Percentiles rank a stretch among this genome's conserved stretches.
phyloP scores from a whole-genome alignment of 2,113 vertebrate species.

The Toxotes chatareus region DNA sequence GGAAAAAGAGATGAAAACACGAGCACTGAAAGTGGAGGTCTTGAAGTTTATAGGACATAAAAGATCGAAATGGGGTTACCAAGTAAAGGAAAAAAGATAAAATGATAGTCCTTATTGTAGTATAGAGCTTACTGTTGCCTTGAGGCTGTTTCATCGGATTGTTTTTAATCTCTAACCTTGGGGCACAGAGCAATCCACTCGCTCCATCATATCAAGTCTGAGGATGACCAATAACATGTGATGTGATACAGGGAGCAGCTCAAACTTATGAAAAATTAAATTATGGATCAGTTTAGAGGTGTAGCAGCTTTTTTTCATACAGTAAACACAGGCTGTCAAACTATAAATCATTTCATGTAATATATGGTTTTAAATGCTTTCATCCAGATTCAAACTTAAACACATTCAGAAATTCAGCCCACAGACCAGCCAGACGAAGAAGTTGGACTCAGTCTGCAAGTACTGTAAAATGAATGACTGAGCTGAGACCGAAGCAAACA shows the following conservation, averaged over 20 bases:
- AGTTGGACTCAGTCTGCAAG: constrained; percentile 16
- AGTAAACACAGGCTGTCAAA: background rate
- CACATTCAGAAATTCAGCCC: background rate
- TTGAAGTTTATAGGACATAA: constrained; percentile 8
- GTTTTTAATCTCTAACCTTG: constrained; percentile 35
- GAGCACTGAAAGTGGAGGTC: background rate
- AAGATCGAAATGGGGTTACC: constrained; percentile 22
- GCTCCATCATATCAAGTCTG: background rate
- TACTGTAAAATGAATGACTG: constrained; percentile 15
- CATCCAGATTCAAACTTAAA: background rate
- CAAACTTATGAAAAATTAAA: background rate
- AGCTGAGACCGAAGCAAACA: constrained; percentile 6
- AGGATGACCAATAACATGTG: background rate
- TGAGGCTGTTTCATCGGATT: background rate
- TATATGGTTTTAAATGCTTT: constrained; percentile 1
- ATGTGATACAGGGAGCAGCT: background rate
- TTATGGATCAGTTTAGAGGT: background rate
- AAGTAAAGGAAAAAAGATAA: constrained; percentile 11
- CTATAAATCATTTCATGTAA: background rate
- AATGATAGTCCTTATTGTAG: too few relatives aligned
- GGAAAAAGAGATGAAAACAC: background rate
- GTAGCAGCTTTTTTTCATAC: background rate
- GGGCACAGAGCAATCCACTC: background rate
- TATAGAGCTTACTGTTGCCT: background rate
- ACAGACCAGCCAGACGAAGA: background rate